phyloP scores from a whole-genome alignment of 2,888 invertebrate species.

The Acanthoscelides obtectus region DNA sequence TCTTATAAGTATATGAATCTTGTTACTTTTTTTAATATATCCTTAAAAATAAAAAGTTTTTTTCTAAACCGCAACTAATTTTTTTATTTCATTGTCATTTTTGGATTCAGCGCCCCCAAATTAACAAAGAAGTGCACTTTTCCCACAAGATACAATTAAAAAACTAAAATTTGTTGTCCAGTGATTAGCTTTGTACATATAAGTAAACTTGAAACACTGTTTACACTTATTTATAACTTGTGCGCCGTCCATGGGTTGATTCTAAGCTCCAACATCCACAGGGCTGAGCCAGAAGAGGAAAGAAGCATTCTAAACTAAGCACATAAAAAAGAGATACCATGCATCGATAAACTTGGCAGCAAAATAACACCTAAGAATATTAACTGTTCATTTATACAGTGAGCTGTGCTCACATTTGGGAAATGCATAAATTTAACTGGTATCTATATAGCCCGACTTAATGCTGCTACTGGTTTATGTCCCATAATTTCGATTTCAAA shows the following conservation, averaged over 20 bases:
- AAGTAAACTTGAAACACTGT: no score
- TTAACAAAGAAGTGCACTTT: no score
- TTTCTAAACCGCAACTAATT: no score
- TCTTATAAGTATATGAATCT: no score
- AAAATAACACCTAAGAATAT: conserved; percentile 31
- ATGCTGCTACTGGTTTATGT: conserved; percentile 39
- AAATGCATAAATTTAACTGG: conserved; percentile 38
- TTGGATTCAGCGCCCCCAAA: no score
- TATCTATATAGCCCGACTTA: conserved; percentile 33
- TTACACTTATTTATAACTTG: no score
- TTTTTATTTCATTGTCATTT: no score
- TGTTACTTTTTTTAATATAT: no score
- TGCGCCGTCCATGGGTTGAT: conserved; percentile 14
- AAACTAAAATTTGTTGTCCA: no score
- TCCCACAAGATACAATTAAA: no score
- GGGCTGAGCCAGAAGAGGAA: neutral
- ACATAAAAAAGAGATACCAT: neutral
- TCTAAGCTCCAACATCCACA: conserved; percentile 6
- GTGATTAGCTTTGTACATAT: no score
- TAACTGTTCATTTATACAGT: conserved; percentile 41
- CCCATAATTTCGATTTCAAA: conserved; percentile 41
- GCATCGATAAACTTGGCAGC: neutral
- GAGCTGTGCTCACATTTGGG: conserved; percentile 41
- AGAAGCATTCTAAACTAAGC: neutral
- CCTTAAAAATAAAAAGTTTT: no score